Conservation (phyloP, 2,113 vertebrate species). For the Ramphastos sulfuratus region DNA sequence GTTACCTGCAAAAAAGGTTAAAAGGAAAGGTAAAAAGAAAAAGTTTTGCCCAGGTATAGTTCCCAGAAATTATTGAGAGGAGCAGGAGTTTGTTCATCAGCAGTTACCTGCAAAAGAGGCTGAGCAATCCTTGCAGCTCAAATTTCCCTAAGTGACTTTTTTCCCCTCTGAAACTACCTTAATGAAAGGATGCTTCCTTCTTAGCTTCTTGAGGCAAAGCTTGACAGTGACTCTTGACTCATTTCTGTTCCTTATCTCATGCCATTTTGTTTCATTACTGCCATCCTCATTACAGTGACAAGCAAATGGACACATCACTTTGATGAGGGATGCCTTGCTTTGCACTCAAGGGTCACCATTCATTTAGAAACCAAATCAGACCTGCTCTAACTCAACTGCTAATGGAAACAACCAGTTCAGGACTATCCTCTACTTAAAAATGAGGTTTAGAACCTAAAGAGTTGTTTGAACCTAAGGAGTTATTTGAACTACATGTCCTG, state of each 20-base stretch:
- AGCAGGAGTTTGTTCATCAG: not conserved
- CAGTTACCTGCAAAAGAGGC: not conserved
- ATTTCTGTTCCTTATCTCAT: not conserved
- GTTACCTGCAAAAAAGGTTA: not conserved
- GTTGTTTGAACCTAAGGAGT: not conserved
- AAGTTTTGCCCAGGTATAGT: not conserved
- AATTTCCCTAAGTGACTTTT: not conserved
- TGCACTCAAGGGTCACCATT: not conserved
- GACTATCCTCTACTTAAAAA: not conserved
- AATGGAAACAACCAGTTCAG: not conserved
- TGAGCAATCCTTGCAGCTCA: not conserved
- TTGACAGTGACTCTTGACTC: not conserved
- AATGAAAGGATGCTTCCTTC: not conserved
- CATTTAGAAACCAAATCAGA: not conserved
- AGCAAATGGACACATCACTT: not conserved
- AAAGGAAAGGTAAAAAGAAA: not conserved
- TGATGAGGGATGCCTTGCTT: not conserved
- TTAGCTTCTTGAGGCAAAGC: not conserved
- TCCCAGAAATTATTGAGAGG: not conserved
- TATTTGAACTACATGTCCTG: not conserved
- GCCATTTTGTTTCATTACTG: not conserved
- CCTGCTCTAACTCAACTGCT: not conserved
- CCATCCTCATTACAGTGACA: not conserved
- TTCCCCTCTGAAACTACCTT: accelerated
- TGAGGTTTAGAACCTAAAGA: not conserved